These are phyloP conservation scores for Mactra quadrangularis DNA, from an alignment of 1,140 invertebrate genomes.

Conservation along the genomic window DNA sequence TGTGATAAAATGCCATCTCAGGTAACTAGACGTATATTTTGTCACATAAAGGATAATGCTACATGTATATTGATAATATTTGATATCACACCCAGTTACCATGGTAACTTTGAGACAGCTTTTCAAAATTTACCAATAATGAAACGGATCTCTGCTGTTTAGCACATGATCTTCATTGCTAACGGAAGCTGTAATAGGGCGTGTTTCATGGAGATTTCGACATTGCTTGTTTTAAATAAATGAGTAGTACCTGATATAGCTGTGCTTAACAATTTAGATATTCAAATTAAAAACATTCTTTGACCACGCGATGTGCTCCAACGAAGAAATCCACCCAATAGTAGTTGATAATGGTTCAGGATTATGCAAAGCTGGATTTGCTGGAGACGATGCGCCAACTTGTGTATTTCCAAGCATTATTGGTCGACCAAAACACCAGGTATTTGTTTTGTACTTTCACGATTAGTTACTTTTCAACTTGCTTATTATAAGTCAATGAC, in stretches of 20 bases:
- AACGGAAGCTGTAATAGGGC: not conserved
- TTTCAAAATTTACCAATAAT: no score
- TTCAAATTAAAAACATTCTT: no score
- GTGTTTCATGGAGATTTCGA: not conserved
- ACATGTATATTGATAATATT: no score
- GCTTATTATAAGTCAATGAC: no score
- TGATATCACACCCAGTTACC: no score
- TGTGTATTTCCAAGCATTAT: slow-evolving; percentile 88
- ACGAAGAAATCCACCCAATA: slow-evolving; percentile 89
- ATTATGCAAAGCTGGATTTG: slow-evolving; percentile 85
- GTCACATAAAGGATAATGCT: no score
- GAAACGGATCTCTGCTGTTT: no score
- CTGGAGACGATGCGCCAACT: slow-evolving; percentile 87
- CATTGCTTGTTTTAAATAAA: not conserved
- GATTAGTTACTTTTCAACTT: no score
- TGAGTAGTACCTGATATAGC: not conserved
- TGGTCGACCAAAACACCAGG: slow-evolving; percentile 86
- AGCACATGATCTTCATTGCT: not conserved
- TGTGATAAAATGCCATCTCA: no score
- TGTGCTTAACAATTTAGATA: not conserved
- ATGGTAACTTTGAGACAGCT: no score
- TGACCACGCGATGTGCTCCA: not conserved
- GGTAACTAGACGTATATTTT: no score
- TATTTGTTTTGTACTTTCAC: no score
- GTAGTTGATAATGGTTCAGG: slow-evolving; percentile 90